Conservation (phyloP, 1,140 invertebrate species). For the Melanaphis sacchari region DNA sequence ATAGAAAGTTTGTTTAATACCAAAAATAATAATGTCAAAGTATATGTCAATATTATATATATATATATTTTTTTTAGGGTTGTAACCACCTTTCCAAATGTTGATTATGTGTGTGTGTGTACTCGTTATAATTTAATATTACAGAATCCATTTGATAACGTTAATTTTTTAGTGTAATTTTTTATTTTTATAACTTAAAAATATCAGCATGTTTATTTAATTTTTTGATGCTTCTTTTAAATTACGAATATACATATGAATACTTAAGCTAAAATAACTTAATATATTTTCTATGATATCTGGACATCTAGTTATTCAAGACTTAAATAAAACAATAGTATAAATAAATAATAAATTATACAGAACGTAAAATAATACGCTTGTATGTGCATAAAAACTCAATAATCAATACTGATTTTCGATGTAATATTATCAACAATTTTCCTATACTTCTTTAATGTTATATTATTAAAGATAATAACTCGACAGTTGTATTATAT, state of each 20-base stretch:
- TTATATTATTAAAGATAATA: neutral
- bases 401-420: neutral
- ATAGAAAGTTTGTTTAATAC: neutral
- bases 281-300: neutral
- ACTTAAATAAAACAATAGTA: neutral
- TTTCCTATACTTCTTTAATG: neutral
- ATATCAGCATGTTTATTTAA: neutral
- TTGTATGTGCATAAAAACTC: neutral
- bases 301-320: neutral
- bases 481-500: neutral
- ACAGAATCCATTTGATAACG: neutral
- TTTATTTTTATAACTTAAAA: neutral
- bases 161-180: neutral
- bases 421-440: neutral
- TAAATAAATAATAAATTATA: neutral
- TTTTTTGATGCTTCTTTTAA: neutral
- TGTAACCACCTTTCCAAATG: neutral
- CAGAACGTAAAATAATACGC: neutral
- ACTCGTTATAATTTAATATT: neutral
- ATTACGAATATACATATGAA: neutral
- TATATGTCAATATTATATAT: neutral
- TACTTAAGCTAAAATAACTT: neutral
- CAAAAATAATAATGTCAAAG: neutral
- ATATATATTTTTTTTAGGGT: neutral
- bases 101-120: neutral